phyloP scores from a whole-genome alignment of 2,888 invertebrate species.

The Drosophila nigritarsus region DNA sequence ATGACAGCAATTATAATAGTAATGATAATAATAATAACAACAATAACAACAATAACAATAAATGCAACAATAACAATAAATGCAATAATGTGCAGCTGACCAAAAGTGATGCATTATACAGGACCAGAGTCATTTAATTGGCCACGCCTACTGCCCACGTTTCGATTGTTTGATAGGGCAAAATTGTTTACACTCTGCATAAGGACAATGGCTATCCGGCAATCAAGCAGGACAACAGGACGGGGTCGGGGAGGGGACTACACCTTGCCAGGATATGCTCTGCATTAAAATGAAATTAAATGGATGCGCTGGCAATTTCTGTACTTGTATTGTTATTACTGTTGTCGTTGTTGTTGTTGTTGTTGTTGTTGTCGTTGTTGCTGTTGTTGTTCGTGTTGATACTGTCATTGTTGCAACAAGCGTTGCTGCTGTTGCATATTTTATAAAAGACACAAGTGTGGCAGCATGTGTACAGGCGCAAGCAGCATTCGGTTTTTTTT shows the following conservation, averaged over 20 bases:
- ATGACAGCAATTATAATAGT: constrained; percentile 47
- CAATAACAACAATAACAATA: constrained; percentile 21
- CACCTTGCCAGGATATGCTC: constrained; percentile 60
- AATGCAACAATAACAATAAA: constrained; percentile 30
- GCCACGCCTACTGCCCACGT: constrained; percentile 41
- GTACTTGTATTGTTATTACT: constrained; percentile 36
- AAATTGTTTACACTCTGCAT: constrained; percentile 63
- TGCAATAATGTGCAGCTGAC: constrained; percentile 60
- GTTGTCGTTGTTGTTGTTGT: constrained; percentile 15
- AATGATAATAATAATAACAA: constrained; percentile 29
- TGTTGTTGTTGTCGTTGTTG: too few species aligned
- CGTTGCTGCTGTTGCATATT: constrained; percentile 67
- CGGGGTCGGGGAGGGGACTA: background rate
- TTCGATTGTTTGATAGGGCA: constrained; percentile 62
- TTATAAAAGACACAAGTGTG: constrained; percentile 47
- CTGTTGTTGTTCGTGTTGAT: constrained; percentile 50
- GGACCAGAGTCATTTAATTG: constrained; percentile 61
- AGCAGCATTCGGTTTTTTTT: constrained; percentile 17
- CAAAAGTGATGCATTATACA: constrained; percentile 65
- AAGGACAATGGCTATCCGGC: constrained; percentile 43
- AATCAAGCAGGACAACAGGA: background rate
- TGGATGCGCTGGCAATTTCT: constrained; percentile 63
- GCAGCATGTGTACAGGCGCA: constrained; percentile 24
- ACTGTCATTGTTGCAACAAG: constrained; percentile 44
- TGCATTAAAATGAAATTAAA: constrained; percentile 79